These are phyloP conservation scores for Fregetta grallaria DNA, from an alignment of 2,113 vertebrate species.

Conservation along the genomic window DNA sequence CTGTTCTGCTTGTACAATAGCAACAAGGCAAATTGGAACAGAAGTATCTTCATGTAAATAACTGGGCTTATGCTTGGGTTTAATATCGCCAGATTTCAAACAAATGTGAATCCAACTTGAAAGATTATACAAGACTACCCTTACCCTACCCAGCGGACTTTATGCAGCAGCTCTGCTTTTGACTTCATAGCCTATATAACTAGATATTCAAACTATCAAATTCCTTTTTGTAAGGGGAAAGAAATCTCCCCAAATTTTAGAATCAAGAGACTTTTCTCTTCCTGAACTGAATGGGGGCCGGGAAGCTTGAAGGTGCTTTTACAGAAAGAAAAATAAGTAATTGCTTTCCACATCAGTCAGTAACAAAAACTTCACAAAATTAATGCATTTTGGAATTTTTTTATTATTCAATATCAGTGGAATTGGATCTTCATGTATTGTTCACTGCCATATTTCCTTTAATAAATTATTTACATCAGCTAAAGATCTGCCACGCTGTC, in stretches of 20 bases:
- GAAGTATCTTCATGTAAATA: not conserved
- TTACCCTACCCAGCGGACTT: not conserved
- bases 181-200: not conserved
- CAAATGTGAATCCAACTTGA: not conserved
- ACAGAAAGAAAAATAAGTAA: not conserved
- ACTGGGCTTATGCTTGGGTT: not conserved
- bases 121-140: not conserved
- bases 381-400: not conserved
- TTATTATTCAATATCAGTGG: not conserved
- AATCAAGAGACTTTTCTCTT: not conserved
- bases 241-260: not conserved
- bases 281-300: not conserved
- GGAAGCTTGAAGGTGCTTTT: not conserved
- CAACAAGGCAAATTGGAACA: not conserved
- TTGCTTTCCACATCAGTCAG: not conserved
- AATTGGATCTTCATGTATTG: not conserved
- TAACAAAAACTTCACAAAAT: not conserved
- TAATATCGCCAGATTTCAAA: not conserved
- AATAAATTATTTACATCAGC: not conserved
- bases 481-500: not conserved
- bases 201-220: not conserved
- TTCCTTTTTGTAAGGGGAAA: not conserved
- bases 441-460: not conserved
- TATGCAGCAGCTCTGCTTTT: not conserved
- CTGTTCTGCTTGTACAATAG: not conserved